Base-by-base conservation (phyloP, 2,113 vertebrate species). In the Lepus americanus region DNA sequence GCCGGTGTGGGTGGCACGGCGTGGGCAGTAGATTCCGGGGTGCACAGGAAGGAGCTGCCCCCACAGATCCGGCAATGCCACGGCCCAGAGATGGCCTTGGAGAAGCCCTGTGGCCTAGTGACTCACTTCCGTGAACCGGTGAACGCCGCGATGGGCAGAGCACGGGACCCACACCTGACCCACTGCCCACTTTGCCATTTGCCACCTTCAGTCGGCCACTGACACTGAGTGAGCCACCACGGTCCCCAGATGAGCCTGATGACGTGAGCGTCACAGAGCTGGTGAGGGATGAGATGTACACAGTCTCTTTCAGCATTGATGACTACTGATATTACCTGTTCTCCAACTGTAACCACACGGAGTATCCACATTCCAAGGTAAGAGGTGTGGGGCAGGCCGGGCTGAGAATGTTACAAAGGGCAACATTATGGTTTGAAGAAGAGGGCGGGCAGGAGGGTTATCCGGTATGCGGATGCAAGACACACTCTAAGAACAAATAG, bases 21-120 rank as follows among this genome's bases (percentile, higher is more conserved):
- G 23, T 10, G 0, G 0, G 6, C 23, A 0, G 5, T 55, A 55
- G 49, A 10, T 25, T 20, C 0, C 16, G 22, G 6, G 3, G 4
- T 0, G 4, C 1, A 29, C 27, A 9, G 39, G 22, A 6, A 53
- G 53, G 64, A 39, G 12, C 53, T 2, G 16, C n/a, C 10, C 12
- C 39, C 6, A 0, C 2, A 23, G 20, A 1, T 9, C 20, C 27
- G 23, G 44, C 13, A 10, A 1, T 53, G 73, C n/a, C 55, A 3
- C 51, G 13, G 13, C 7, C 9, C 74, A 93, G 69, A 20, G 5
- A 70, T 74, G 72, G 64, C 51, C 61, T 55, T 31, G n/a, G 27
- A 36, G 72, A 59, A 80, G 9, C 16, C 14, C 64, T 0, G 2
- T 39, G 55, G 33, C 55, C 59, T 7, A 19, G 55, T 6, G 49